Base-by-base conservation (phyloP, 1,140 invertebrate genomes). In the Leptinotarsa lineolata region DNA sequence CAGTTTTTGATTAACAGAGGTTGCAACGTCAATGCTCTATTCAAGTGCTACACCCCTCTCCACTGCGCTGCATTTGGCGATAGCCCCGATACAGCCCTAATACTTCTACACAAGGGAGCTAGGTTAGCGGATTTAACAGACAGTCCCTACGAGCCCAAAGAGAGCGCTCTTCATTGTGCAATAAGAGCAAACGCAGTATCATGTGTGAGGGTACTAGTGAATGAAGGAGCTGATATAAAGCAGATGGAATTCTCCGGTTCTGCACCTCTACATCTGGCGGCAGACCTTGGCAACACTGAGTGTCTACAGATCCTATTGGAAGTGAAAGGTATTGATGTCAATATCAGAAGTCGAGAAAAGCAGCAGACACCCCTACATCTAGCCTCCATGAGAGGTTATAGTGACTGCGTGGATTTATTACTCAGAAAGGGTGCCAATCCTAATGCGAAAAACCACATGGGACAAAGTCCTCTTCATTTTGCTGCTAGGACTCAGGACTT, bases 31-130 rank as follows among this genome's bases (percentile, higher is more conserved):
- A 91, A 92, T 84, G 84, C 88, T 18, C 86, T 87, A 75, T 87
- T 88, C 70, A 90, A 90, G 83, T 90, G 88, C 74, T 92, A 91
- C 79, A 91, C 91, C 0, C 92, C 93, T 1, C 86, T 94, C 68
- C 93, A 94, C 84, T 94, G 92, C 79, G 92, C 93, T 13, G 92
- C 92, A 39, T 92, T 93, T 81, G 92, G 92, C 1, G 91, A 93
- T 81, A 90, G 91, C 46, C 84, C 88, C 4, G 90, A 92, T 79
- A 90, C 92, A 11, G 89, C 91, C 63, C 89, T 89, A 81, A 86
- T 92, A 74, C 86, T 94, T 39, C 86, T 94, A 59, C 88, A 89
- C 20, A 87, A 88, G 59, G 91, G 91, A 12, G 88, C 90, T 18
- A 87, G 87, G 75, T 87, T 89, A 69, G 65, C 82, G 20, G 77